Conservation (phyloP, 2,797 vertebrate genomes). For the Galago senegalensis region DNA sequence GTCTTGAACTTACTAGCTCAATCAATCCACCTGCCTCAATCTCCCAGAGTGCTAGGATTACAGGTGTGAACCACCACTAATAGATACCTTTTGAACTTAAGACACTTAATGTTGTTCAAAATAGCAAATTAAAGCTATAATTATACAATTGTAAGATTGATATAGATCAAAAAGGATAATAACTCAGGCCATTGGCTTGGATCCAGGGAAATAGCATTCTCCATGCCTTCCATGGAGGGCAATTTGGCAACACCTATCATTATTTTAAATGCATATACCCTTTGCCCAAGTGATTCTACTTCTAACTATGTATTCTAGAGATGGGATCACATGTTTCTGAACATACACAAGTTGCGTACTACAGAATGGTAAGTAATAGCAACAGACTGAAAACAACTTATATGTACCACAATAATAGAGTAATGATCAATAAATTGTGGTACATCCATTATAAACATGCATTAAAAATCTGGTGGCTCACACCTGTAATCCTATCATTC, state of each 20-base stretch:
- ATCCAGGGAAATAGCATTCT: neutral
- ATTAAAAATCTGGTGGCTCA: constrained; percentile 39
- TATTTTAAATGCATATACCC: neutral
- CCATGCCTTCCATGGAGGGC: neutral
- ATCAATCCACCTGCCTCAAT: too few relatives aligned
- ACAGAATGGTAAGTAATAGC: neutral
- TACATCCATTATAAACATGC: neutral
- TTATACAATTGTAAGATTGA: neutral
- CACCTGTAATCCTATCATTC: too few relatives aligned
- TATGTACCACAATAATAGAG: constrained; percentile 38
- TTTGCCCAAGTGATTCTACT: neutral
- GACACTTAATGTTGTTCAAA: neutral
- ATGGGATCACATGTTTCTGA: neutral
- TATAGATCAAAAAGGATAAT: constrained; percentile 36
- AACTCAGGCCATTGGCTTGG: neutral
- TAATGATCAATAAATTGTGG: constrained; percentile 22
- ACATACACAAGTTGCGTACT: neutral
- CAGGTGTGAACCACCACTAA: neutral
- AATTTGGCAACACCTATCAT: neutral
- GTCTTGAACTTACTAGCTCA: too few relatives aligned
- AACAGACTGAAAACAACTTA: neutral
- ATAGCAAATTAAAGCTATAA: constrained; percentile 29
- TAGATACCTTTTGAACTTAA: neutral
- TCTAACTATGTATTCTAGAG: neutral
- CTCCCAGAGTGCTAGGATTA: too few relatives aligned